Evolutionary conservation across 1,140 invertebrate genomes (phyloP), one percentile per base, ranked within the genome.

Genomic region (Musca domestica): DNA sequence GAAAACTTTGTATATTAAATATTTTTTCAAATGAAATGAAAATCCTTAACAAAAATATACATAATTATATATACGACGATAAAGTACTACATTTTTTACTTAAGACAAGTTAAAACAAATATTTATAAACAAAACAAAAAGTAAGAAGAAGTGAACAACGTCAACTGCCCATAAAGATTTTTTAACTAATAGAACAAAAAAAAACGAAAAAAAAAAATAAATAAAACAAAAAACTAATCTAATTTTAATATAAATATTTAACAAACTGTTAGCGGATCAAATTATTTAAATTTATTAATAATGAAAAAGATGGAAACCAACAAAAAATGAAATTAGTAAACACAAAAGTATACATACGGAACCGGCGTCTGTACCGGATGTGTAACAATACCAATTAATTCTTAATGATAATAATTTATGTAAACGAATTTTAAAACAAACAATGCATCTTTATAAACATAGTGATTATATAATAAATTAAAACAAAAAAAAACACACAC

Each of bases 101-200:
- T 51, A 48, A 64, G 22, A 64, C 48, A 48, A 25, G 30, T 48
- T 48, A 19, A 22, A 64, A 15, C 10, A 48, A 56, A 23, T 34
- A 48, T 52, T 69, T 41, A 64, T 23, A 41, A 67, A 67, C 30
- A 30, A 34, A 68, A 68, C 20, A 58, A 68, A 67, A 56, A 14
- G 34, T 58, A 68, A 64, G 20, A 64, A 65, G 30, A 65, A 65
- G 51, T 51, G 49, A 65, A 68, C 67, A 68, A 68, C 67, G 67
- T 68, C 48, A 68, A 68, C 67, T 68, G 67, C 67, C 67, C 63
- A 65, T 68, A 68, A 64, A 68, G 67, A 64, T 68, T 68, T 68
- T 68, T 68, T 47, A 64, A 68, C 51, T 15, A 25, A 27, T 25
- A 25, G 49, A 54, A 1, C n/a, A 49, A 46, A 41, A 23, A 30